These are phyloP conservation scores for Hirtodrosophila trivittata DNA, from an alignment of 2,888 invertebrate genomes.

Conservation along the genomic window DNA sequence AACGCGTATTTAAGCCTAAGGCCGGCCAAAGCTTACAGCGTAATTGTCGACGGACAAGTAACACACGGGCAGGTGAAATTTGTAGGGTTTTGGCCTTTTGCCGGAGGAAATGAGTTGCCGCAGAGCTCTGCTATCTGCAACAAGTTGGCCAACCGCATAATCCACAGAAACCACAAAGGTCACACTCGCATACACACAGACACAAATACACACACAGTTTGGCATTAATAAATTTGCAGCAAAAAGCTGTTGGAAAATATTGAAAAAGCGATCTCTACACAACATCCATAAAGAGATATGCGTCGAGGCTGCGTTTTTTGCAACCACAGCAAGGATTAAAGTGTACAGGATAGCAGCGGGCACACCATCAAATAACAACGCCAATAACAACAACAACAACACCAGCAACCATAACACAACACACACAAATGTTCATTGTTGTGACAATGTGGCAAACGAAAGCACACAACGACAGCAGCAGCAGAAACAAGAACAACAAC, in stretches of 20 bases:
- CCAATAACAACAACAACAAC: conserved; percentile 17
- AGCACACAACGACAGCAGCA: conserved; percentile 37
- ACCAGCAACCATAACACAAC: background rate
- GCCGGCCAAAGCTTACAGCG: conserved; percentile 32
- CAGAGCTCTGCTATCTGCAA: conserved; percentile 51
- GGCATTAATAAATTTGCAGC: conserved; percentile 71
- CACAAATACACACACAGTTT: conserved; percentile 39
- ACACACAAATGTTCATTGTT: conserved; percentile 45
- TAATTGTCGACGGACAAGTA: conserved; percentile 31
- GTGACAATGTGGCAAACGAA: conserved; percentile 74
- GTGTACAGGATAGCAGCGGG: conserved; percentile 48
- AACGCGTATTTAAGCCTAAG: conserved; percentile 45
- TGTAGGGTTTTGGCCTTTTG: conserved; percentile 1
- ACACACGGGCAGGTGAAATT: conserved; percentile 12
- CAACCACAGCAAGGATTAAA: conserved; percentile 72
- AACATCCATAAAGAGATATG: conserved; percentile 56
- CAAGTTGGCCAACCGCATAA: conserved; percentile 72
- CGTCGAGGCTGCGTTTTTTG: conserved; percentile 28
- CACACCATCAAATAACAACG: conserved; percentile 16
- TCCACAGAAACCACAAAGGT: conserved; percentile 72
- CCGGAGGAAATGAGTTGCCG: conserved; percentile 41
- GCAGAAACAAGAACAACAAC: conserved; percentile 25
- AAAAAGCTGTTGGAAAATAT: conserved; percentile 73
- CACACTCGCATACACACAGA: conserved; percentile 46
- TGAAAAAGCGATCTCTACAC: conserved; percentile 77